Conservation (phyloP, 2,113 vertebrate genomes). For the Leucopsar rothschildi region DNA sequence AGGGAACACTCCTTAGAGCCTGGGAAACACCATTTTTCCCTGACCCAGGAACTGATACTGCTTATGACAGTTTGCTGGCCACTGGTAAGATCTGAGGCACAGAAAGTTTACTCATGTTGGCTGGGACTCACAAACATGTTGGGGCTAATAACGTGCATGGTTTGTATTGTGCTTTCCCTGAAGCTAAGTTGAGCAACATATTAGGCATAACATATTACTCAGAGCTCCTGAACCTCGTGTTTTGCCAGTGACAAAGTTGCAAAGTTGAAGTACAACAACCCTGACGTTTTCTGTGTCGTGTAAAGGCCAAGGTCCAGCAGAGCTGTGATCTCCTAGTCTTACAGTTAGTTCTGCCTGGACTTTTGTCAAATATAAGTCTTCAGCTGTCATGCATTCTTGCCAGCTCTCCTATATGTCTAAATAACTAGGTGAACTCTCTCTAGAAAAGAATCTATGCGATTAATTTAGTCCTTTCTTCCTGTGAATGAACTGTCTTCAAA, state of each 20-base stretch:
- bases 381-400: background rate
- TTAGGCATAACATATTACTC: background rate
- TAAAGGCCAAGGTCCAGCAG: constrained; percentile 3
- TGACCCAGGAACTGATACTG: background rate
- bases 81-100: background rate
- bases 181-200: constrained; percentile 13
- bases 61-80: background rate
- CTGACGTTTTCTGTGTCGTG: background rate
- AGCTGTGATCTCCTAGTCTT: background rate
- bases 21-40: background rate
- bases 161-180: constrained; percentile 3
- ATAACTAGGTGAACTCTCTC: constrained; percentile 16
- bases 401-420: background rate
- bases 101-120: background rate
- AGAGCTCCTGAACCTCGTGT: background rate
- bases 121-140: background rate
- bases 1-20: background rate
- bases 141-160: background rate
- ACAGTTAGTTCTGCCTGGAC: background rate
- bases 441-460: background rate
- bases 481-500: background rate
- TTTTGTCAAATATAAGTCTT: background rate
- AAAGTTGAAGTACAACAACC: background rate
- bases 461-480: background rate
- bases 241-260: constrained; percentile 12